phyloP scores from a whole-genome alignment of 2,797 vertebrate species.

The Choloepus didactylus region DNA sequence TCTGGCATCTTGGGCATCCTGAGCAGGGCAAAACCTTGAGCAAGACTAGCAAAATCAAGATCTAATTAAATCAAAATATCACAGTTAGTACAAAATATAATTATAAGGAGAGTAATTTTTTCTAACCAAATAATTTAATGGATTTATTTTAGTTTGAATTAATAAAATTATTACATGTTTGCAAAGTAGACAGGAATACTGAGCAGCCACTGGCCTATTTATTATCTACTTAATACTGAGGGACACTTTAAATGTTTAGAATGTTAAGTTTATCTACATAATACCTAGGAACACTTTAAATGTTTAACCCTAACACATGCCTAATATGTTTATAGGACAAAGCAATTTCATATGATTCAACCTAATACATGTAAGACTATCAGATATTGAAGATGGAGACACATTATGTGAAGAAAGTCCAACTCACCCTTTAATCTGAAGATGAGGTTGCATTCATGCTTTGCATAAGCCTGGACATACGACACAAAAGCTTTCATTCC shows the following conservation, averaged over 20 bases:
- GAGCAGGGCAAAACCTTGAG: constrained; percentile 94
- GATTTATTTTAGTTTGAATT: not conserved
- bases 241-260: not conserved
- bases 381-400: no score
- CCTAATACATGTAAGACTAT: no score
- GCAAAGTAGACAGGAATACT: not conserved
- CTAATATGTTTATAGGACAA: not conserved
- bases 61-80: constrained; percentile 87
- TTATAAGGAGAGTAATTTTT: not conserved
- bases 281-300: not conserved
- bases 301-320: rapidly evolving
- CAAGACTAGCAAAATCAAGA: constrained; percentile 93
- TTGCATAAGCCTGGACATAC: constrained; percentile 94
- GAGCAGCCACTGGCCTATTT: not conserved
- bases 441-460: constrained; percentile 97
- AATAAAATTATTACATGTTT: not conserved
- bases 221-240: not conserved
- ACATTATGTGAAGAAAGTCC: rapidly evolving
- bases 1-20: constrained; percentile 98
- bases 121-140: not conserved
- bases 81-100: constrained; percentile 1
- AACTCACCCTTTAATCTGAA: constrained; percentile 95
- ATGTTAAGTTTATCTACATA: not conserved
- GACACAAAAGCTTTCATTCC: constrained; percentile 97
- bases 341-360: not conserved